Base-by-base conservation (phyloP, 2,113 vertebrate genomes). In the Antechinus stuartii region DNA sequence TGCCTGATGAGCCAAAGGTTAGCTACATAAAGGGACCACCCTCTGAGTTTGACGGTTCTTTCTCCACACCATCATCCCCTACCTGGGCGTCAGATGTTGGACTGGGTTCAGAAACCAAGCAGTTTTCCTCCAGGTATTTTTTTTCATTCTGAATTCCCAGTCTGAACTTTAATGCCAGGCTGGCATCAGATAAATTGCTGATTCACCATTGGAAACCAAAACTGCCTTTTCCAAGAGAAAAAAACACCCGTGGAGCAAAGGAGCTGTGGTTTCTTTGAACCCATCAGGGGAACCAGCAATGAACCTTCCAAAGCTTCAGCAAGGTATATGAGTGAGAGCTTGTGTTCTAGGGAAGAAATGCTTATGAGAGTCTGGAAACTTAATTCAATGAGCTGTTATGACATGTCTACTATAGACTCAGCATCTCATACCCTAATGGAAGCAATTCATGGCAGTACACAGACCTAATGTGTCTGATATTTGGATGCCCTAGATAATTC, bases 141-240 rank as follows among this genome's bases (percentile, higher is more conserved):
- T 68, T 16, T 19, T 49, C 49, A 30, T 76, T 84, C 68, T 84
- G 68, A 84, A 84, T 84, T 84, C n/a, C 68, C 68, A 76, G 2
- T 35, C 61, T n/a, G 35, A n/a, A 30, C 61, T 76, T n/a, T 76
- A 76, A 76, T 76, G 61, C 61, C 61, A 23, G 7, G 6, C 68
- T 84, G 68, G 68, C 68, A 84, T 22, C n/a, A 84, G 68, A 84
- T 84, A 84, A 84, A 84, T 84, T 84, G 68, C 68, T 84, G n/a
- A 84, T 16, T 84, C 68, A 84, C n/a, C 68, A n/a, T 42, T 84
- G 68, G 68, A 84, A 84, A 84, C n/a, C 68, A 84, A 42, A 84
- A 42, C 68, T 84, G 68, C 68, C 5, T 42, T 84, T 42, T 84
- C 68, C 68, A 84, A 19, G 68, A 23, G 68, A 8, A 42, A 84